These are phyloP conservation scores for Ephestia elutella DNA, from an alignment of 1,140 invertebrate genomes.

Conservation along the genomic window DNA sequence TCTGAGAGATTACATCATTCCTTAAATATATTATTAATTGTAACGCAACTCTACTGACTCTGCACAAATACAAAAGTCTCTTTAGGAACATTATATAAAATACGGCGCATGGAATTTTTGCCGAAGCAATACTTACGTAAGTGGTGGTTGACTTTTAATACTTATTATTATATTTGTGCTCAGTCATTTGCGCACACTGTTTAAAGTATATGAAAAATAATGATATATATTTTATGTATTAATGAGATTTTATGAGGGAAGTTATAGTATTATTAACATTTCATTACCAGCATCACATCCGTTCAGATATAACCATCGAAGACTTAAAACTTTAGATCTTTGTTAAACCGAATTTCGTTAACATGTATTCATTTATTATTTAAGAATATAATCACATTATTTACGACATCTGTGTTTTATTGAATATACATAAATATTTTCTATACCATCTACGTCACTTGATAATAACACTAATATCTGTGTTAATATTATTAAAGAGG, in stretches of 20 bases:
- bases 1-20: constrained; percentile 42
- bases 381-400: constrained; percentile 63
- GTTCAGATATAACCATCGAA: constrained; percentile 21
- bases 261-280: constrained; percentile 15
- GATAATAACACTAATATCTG: background rate
- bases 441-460: background rate
- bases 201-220: constrained; percentile 19
- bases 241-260: constrained; percentile 17
- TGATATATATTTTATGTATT: constrained; percentile 28
- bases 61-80: constrained; percentile 43
- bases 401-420: constrained; percentile 42
- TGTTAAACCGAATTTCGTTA: constrained; percentile 52
- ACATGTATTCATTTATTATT: constrained; percentile 52
- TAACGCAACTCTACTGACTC: constrained; percentile 33
- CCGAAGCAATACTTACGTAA: too few relatives aligned
- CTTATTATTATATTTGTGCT: constrained; percentile 24
- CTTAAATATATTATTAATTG: constrained; percentile 26
- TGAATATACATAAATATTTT: constrained; percentile 12
- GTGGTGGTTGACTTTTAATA: too few relatives aligned
- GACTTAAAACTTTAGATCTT: constrained; percentile 25
- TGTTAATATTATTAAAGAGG: too few relatives aligned
- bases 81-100: too few relatives aligned
- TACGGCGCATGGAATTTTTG: too few relatives aligned
- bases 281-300: constrained; percentile 11
- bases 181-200: constrained; percentile 12